Conservation (phyloP, 2,888 invertebrate genomes). For the Acholoe squamosa region DNA sequence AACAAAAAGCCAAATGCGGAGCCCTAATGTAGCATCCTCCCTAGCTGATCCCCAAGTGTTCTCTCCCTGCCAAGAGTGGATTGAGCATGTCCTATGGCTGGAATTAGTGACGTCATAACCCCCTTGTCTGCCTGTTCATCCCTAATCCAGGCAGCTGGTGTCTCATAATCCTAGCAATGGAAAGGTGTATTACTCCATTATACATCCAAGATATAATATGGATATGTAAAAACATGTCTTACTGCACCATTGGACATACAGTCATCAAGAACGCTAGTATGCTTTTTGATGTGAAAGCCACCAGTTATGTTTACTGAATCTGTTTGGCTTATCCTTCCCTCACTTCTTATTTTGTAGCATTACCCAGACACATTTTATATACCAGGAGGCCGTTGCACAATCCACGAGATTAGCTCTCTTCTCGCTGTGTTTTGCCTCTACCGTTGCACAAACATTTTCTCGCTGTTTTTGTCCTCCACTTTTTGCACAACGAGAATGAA, state of each 20-base stretch:
- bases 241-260: neutral
- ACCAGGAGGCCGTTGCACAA: too few species aligned
- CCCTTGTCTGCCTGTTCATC: neutral
- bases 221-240: neutral
- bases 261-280: neutral
- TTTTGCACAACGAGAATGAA: too few species aligned
- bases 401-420: too few species aligned
- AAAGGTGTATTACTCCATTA: neutral
- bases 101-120: conserved; percentile 13
- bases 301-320: neutral
- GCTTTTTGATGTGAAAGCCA: neutral
- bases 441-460: too few species aligned
- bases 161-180: neutral
- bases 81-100: neutral
- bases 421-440: too few species aligned
- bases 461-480: too few species aligned
- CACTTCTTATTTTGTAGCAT: too few species aligned
- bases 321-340: neutral
- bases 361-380: too few species aligned
- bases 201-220: neutral
- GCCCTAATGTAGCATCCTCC: too few species aligned
- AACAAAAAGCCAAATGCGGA: too few species aligned
- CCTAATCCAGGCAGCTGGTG: too few species aligned
- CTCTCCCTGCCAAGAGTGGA: neutral
- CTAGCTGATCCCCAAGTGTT: too few species aligned